Evolutionary conservation across 2,888 invertebrate species (phyloP), one percentile per base, ranked within the genome.

Genomic region (Cataglyphis altisquamis): DNA sequence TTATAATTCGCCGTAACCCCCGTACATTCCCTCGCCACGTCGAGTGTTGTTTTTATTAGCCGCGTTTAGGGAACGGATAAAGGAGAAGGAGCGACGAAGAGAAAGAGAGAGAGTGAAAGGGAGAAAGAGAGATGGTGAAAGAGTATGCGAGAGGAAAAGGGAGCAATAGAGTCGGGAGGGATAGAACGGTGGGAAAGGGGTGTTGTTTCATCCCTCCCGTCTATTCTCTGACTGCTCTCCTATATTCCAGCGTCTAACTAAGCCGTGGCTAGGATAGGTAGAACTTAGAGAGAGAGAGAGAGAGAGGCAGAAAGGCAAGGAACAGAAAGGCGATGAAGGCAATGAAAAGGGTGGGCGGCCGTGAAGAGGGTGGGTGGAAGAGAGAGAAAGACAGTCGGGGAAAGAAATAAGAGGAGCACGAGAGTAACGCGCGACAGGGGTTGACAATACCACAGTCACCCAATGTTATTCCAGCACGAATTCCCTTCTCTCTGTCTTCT

Each of bases 1-100:
- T 94, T 94, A 93, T 93, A 94, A 94, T 94, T 94, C 93, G 91
- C 91, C 89, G 91, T 84, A 87, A 88, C 88, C 84, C 87, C 87
- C 84, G 86, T 84, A 86, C 85, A 85, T 84, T 78, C 83, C 82
- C 72, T 80, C 77, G 74, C 80, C 85, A 77, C 83, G 85, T 87
- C 90, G 86, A 86, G 92, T 92, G 93, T 94, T 94, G 93, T 94
- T 93, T 94, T 94, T 93, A 93, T 92, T 93, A 92, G 93, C 91
- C 88, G 90, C 93, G 85, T 93, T 94, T 93, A 93, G 90, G 87
- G 90, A 88, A 86, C 83, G 84, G 86, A 52, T 68, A 84, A 86
- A 82, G 72, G 84, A 77, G 36, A 72, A 83, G 75, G 74, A 84
- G 84, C 60, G 70, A 82, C 82, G 45, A 81, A 62, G 82, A 72